A percentile compares a stretch with the other conserved stretches of the same genome.
These are phyloP conservation scores for Poeciliopsis infans DNA, from an alignment of 2,797 vertebrate genomes.

Conservation along the genomic window DNA sequence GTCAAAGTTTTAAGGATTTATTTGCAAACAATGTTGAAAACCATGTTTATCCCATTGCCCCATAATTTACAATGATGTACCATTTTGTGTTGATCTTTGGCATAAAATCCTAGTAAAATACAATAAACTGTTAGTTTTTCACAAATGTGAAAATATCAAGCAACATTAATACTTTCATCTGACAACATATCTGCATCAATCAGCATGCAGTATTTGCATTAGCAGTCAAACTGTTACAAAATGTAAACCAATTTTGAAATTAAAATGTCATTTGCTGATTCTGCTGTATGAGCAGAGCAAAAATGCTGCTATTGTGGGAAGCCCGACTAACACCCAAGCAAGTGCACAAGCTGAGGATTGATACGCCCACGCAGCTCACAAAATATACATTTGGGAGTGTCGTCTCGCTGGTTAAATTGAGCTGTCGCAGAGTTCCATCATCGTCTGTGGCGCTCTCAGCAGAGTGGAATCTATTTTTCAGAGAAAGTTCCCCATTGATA, in stretches of 20 bases:
- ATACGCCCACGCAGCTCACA: conserved; percentile 45
- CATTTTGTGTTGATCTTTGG: not conserved
- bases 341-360: conserved; percentile 40
- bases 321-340: conserved; percentile 29
- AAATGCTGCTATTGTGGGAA: conserved; percentile 32
- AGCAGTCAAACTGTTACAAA: conserved; percentile 27
- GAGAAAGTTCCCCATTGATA: conserved; percentile 55
- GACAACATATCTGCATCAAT: not conserved
- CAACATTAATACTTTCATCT: not conserved
- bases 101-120: not conserved
- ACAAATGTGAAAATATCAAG: not conserved
- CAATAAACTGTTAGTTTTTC: not conserved
- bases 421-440: conserved; percentile 52
- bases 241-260: conserved; percentile 40
- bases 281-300: conserved; percentile 37
- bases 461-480: conserved; percentile 39
- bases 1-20: not conserved
- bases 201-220: conserved; percentile 22
- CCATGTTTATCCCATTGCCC: not conserved
- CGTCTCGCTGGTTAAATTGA: conserved; percentile 51
- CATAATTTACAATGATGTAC: not conserved
- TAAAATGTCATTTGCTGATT: conserved; percentile 42
- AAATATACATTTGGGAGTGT: conserved; percentile 60
- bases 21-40: not conserved
- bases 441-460: conserved; percentile 40